Base-by-base conservation (phyloP, 2,888 invertebrate genomes). In the Conops quadrifasciatus region DNA sequence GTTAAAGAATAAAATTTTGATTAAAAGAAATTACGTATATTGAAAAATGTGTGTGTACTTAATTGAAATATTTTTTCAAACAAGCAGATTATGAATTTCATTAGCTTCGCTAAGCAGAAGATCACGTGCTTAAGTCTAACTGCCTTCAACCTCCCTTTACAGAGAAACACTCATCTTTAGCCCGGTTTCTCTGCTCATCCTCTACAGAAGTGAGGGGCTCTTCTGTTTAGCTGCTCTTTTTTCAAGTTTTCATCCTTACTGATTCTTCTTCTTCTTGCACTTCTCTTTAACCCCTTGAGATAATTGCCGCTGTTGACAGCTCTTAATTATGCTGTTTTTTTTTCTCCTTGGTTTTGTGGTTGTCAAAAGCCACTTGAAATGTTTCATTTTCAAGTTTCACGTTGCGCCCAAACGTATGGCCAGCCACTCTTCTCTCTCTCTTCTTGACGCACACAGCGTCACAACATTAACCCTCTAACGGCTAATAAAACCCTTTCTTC, bases 251-350 rank as follows among this genome's bases (percentile, higher is more conserved):
- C 11, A 2, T 49, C 49, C 3, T 49, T 49, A 5, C 49, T 49
- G 2, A 3, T 49, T 15, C 49, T 49, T 19, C 2, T 19, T 49
- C 49, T 49, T 15, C 19, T 19, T 49, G 11, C 19, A 15, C 15
- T 49, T 49, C 49, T n/a, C n/a, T 49, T 49, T 19, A 49, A 49
- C 19, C 49, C 15, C n/a, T 49, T 49, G n/a, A 49, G 19, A 4
- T 49, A 49, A n/a, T 49, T 49, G 49, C 19, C 49, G 49, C 19
- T 19, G 49, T 49, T 49, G 49, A 49, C 49, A 49, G n/a, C 49
- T 49, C 49, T 49, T 49, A 49, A 49, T 49, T 49, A 49, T 49
- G 49, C 3, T 11, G 49, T 5, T 49, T 5, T 43, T 43, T 43
- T 43, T n/a, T n/a, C n/a, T 13, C 45, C 9, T 4, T 16, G 49